Base-by-base conservation (phyloP, 1,140 invertebrate genomes). In the Monomorium pharaonis region DNA sequence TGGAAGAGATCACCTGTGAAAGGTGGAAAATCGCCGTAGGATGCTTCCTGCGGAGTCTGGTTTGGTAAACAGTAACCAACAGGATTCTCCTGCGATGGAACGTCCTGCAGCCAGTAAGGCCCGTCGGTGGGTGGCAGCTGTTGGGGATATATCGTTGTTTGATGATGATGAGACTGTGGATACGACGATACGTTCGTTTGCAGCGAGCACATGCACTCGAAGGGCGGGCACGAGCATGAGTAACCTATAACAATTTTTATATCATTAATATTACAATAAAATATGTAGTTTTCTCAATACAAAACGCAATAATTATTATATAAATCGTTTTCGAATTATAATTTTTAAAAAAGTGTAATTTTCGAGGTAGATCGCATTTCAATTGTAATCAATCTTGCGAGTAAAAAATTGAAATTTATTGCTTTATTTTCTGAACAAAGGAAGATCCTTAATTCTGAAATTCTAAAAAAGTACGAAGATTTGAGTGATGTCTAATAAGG, bases 1-100 rank as follows among this genome's bases (percentile, higher is more conserved):
- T 97, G 97, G 91, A 97, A 97, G n/a, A 97, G 95, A 88, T 97
- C 97, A 10, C 96, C 95, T 0, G 95, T 94, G 67, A 97, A 96
- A 3, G 96, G 93, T 0, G 95, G 93, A 51, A 96, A 96, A 62
- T 96, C 95, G 56, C 92, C 90, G 42, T 94, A 94, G 0, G 93
- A 90, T 3, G 92, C 92, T 77, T 95, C 94, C 58, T 95, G 95
- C 0, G 94, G 75, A 12, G 93, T 76, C 67, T 94, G 93, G 76
- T 85, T 92, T 10, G 93, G 90, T 0, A 93, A 69, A 84, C 89
- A 91, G 30, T 95, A 95, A 16, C 87, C 92, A 0, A 89, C 37
- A 12, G 76, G 89, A 2, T 75, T 92, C 16, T 94, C 93, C 6
- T 93, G 91, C 3, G 89, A 84, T 12, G 91, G 90, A 6, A 88